Evolutionary conservation across 2,113 vertebrate species (phyloP).

Genomic region (Nibea coibor): DNA sequence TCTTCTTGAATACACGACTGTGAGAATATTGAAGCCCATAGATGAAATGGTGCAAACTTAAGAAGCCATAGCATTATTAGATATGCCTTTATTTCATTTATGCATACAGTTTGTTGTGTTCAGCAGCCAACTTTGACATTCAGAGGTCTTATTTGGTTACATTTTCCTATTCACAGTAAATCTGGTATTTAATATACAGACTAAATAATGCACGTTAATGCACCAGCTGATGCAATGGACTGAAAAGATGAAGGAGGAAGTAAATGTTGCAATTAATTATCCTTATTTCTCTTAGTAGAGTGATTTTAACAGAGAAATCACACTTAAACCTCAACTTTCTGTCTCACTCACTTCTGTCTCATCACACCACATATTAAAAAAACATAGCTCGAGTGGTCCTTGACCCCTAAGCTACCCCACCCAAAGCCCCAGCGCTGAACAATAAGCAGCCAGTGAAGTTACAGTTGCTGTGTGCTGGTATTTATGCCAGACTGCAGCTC

Average conservation of each 20-base stretch:
- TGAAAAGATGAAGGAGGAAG: not conserved
- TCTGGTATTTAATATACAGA: not conserved
- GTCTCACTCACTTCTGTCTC: not conserved
- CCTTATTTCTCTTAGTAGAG: not conserved
- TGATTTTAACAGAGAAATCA: not conserved
- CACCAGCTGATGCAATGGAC: not conserved
- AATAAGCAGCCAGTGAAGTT: constrained; percentile 61
- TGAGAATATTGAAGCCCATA: not conserved
- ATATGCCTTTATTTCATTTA: not conserved
- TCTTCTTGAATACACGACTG: constrained; percentile 2
- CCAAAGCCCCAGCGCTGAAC: constrained; percentile 36
- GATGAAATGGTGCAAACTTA: not conserved
- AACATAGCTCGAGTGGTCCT: constrained; percentile 33
- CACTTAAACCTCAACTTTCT: not conserved
- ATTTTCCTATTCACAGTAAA: not conserved
- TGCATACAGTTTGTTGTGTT: not conserved
- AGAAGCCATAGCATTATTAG: not conserved
- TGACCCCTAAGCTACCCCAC: constrained; percentile 52
- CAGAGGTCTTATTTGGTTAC: not conserved
- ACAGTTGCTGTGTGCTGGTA: constrained; percentile 72
- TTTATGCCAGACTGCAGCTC: constrained; percentile 82
- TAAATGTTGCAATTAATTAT: not conserved
- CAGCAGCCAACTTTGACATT: not conserved
- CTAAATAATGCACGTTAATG: not conserved
- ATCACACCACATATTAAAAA: constrained; percentile 17